Base-by-base conservation (phyloP, 2,888 invertebrate genomes). In the Oscheius sp. region DNA sequence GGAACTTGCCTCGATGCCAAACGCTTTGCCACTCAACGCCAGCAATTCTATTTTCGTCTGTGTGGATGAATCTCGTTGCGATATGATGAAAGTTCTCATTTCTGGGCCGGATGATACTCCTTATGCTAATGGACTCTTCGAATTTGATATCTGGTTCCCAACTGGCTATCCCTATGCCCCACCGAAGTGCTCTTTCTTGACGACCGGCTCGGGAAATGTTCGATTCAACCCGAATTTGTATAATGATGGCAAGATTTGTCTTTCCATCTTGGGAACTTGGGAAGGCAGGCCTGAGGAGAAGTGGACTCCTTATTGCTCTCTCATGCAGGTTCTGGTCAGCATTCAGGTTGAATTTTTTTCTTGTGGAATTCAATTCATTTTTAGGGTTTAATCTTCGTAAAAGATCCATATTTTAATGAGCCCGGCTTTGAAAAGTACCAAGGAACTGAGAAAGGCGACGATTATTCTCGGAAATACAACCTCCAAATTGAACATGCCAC, bases 201-300 rank as follows among this genome's bases (percentile, higher is more conserved):
- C 91, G 0, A 91, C 91, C 3, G 90, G 90, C 39, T 89, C 88
- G 45, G 90, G 90, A 15, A 88, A 86, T 69, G 90, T 91, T 29
- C 87, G 91, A 50, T 91, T 91, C 86, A 91, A 91, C 83, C 91
- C 91, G 27, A 91, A 91, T 84, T 83, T 91, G 8, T 91, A 91
- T 85, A 89, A 89, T 79, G 90, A 89, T 84, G 91, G 91, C 39
- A 91, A 90, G 65, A 81, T 82, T 46, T 86, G 86, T 61, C 72
- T 86, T 12, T 82, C 82, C 8, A 83, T 86, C 52, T 70, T 86
- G 48, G 85, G 85, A 12, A 87, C 86, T 3, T 86, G 86, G 86
- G 86, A 87, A 61, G 86, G 86, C 6, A 71, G 86, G n/a, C 85
- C 85, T 1, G 86, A 86, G 31, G 86, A 87, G 65, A 86, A 86